Percentiles rank a stretch among this genome's conserved stretches.
phyloP scores from a whole-genome alignment of 2,113 vertebrate genomes.

The Eurystomus gularis region DNA sequence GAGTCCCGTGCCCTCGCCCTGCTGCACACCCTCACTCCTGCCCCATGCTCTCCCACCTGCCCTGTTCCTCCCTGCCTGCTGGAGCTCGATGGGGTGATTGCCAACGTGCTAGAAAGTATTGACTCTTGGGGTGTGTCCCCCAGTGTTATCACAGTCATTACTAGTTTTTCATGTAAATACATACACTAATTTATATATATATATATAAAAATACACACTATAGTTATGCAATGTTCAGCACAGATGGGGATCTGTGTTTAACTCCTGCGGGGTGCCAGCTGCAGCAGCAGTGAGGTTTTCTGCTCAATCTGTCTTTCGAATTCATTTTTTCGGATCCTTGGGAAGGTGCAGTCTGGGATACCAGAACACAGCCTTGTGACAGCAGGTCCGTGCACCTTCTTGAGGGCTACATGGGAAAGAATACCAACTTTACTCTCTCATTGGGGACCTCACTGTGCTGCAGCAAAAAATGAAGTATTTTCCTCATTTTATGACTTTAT shows the following conservation, averaged over 20 bases:
- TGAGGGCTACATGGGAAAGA: not conserved
- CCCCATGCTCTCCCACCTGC: not conserved
- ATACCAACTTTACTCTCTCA: not conserved
- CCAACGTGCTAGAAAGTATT: not conserved
- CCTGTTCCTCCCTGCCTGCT: not conserved
- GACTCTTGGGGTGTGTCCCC: not conserved
- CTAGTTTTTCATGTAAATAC: not conserved
- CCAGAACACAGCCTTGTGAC: not conserved
- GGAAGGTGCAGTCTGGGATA: not conserved
- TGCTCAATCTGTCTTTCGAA: not conserved
- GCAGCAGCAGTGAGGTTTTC: not conserved
- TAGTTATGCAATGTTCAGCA: not conserved
- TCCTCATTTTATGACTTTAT: not conserved
- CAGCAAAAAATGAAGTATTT: not conserved
- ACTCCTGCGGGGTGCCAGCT: not conserved
- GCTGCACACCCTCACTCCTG: not conserved
- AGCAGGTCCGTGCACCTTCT: not conserved
- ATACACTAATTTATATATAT: no score
- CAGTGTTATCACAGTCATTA: not conserved
- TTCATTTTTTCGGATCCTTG: not conserved
- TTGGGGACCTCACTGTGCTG: rapidly evolving
- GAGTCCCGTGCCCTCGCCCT: not conserved
- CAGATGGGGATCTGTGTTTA: not conserved
- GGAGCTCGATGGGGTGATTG: not conserved
- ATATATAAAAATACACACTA: rapidly evolving